Evolutionary conservation across 2,888 invertebrate species (phyloP), one percentile per base, ranked within the genome.

Genomic region (Drosophila trichaetosa): DNA sequence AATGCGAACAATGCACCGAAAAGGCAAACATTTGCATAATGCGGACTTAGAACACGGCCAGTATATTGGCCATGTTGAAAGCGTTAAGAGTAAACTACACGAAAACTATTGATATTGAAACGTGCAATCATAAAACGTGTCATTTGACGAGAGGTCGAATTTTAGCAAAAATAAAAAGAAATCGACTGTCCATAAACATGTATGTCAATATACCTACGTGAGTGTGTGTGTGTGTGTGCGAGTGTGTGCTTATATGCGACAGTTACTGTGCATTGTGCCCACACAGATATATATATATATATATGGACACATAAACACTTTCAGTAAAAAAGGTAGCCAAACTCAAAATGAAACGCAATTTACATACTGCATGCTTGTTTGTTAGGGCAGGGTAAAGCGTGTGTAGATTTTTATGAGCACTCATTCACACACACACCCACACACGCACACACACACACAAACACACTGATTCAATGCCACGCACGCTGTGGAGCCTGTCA

Each of bases 61-160:
- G 51, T 46, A 48, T 29, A 33, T 57, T 58, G 42, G 33, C 57
- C 29, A 36, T 42, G 38, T 70, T 59, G 49, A 59, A 33, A 38
- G 60, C 38, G 64, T 62, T 73, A 52, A 73, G 79, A 62, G 70
- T 38, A 24, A 46, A 31, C 62, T 66, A 70, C 64, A 67, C 69
- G 57, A 80, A 60, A 33, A 52, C 36, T 88, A 82, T 82, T 86
- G 72, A 79, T 80, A 74, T 86, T 69, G 75, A 73, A 89, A 88
- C 58, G 66, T 66, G 79, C 64, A 73, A 71, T 62, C 76, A 87
- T 90, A 82, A 87, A 90, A 89, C 89, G 89, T 87, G 87, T 90
- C 90, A 90, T 82, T 89, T 85, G 83, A 76, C 69, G 78, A 63
- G 61, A 72, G 73, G 68, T 80, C 62, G 76, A 85, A 69, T 72